A percentile compares a stretch with the other conserved stretches of the same genome.
Conservation (phyloP, 2,888 invertebrate species). For the Epiblema foenella region DNA sequence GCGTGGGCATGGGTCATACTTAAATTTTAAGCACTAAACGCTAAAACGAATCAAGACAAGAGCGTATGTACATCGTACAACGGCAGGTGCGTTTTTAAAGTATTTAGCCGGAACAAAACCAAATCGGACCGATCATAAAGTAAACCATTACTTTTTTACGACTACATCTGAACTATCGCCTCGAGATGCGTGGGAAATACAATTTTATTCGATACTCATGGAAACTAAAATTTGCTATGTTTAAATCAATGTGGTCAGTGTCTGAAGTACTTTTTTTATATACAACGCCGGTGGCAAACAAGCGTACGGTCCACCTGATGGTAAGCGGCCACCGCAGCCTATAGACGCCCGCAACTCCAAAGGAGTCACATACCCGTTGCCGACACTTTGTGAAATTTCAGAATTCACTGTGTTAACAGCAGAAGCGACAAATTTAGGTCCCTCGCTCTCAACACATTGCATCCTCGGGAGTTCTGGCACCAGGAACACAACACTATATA, state of each 20-base stretch:
- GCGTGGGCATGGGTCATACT: not conserved
- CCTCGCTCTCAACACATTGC: too few relatives aligned
- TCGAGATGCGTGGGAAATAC: conserved; percentile 39
- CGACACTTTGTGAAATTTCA: too few relatives aligned
- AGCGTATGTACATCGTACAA: not conserved
- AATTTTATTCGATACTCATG: conserved; percentile 24
- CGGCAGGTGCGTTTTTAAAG: conserved; percentile 37
- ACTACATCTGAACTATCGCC: conserved; percentile 34
- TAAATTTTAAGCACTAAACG: not conserved
- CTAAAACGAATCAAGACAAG: not conserved
- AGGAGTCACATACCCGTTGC: too few relatives aligned
- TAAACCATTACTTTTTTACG: conserved; percentile 36
- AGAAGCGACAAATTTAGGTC: too few relatives aligned
- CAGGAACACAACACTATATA: too few relatives aligned
- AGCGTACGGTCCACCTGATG: too few relatives aligned
- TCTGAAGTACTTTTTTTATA: not conserved
- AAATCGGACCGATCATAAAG: conserved; percentile 40
- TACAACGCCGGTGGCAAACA: too few relatives aligned
- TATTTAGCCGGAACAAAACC: conserved; percentile 37
- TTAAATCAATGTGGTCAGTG: not conserved
- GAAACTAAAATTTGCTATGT: conserved; percentile 21
- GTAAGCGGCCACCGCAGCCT: too few relatives aligned
- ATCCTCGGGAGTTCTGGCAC: too few relatives aligned
- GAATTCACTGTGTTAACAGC: too few relatives aligned
- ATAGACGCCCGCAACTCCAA: too few relatives aligned